Evolutionary conservation across 1,140 invertebrate species (phyloP), one percentile per base, ranked within the genome.

Genomic region (Glomeris maerens): DNA sequence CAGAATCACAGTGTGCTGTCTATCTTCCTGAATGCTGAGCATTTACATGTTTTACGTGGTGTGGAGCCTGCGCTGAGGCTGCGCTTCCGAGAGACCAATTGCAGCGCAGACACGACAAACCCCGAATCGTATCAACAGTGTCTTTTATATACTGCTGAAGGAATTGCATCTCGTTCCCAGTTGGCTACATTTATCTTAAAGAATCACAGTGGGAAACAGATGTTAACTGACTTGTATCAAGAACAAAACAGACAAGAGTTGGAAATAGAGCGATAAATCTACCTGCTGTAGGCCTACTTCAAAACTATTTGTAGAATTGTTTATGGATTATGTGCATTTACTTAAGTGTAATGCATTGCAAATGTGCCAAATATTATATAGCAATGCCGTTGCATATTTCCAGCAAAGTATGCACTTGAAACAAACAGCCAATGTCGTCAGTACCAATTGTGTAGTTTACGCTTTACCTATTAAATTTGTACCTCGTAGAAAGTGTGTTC

Each of bases 31-130:
- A 64, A 69, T 27, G 70, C 68, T 52, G 71, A 71, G 51, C 66
- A 75, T 46, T 44, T 83, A 1, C 79, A 83, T 62, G 62, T 78
- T n/a, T 71, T 86, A 56, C 68, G 81, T 45, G 80, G 78, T 14
- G 73, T 80, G 10, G 83, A 86, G 60, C 81, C 81, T 44, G 72
- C 73, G 17, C 65, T 85, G 25, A 75, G 75, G 60, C 64, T 80
- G 21, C 66, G 65, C 53, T 78, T 78, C 60, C 70, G 69, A 53
- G 63, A 71, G 41, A 55, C 71, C 22, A 60, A 63, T 17, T 29
- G 3, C 3, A 66, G 67, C 56, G 49, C 52, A 45, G 38, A 58
- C 1, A 48, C 40, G 23, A 49, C 55, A 2, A 56, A 52, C n/a
- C 47, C 47, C 7, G 47, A 56, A 3, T 54, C 59, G 13, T 60